Base-by-base conservation (phyloP, 2,797 vertebrate species). In the Gymnothorax reevesii region DNA sequence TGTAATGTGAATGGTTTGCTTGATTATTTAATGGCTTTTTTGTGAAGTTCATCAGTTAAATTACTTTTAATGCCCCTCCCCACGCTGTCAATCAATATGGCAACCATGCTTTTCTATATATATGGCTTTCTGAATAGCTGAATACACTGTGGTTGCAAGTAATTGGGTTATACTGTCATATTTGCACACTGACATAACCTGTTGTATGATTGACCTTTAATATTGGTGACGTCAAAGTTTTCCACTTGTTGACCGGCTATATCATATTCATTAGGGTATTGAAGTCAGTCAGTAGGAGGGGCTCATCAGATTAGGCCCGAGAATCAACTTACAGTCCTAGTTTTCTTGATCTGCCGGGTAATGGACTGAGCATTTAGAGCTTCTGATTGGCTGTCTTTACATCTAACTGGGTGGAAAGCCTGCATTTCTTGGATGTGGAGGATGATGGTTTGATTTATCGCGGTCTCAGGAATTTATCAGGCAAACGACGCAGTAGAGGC, bases 31-130 rank as follows among this genome's bases (percentile, higher is more conserved):
- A 57, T 33, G 6, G 33, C 54, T 22, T 75, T 85, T 57, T 22
- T 69, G 20, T 13, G 57, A 10, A 66, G 80, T 62, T 62, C 73
- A 84, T 54, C 73, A 9, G 25, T 62, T 87, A 64, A 25, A 57
- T 79, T 71, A 77, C 42, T 52, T 59, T 66, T 52, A 20, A 27
- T 42, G 20, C 52, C 62, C 49, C 57, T n/a, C 52, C 42, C 42
- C 42, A 64, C 25, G 73, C 49, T 59, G 42, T 59, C 13, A 85
- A 71, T 73, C 27, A 73, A 73, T 42, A 73, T 73, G 25, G 8
- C 27, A 42, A 27, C 17, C 27, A 27, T 2, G 25, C 33, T 73
- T 10, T 27, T 73, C 69, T 27, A 73, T 33, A 73, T 27, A 33
- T 27, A 73, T 42, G 25, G 27, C 69, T 42, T 73, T 73, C 69